Base-by-base conservation (phyloP, 2,888 invertebrate genomes). In the Pimpla rufipes region DNA sequence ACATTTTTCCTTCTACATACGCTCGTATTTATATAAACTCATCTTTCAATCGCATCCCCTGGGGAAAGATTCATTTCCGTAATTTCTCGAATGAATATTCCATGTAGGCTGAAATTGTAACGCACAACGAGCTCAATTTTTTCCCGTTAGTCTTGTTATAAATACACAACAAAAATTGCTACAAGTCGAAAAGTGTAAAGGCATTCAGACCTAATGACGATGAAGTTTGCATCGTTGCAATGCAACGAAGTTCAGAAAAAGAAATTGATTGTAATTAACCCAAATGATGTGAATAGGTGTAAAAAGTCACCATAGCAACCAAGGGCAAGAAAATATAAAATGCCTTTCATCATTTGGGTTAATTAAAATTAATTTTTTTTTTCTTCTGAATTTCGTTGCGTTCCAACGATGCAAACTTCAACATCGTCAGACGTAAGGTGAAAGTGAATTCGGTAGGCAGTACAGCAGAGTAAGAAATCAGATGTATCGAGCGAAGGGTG, bases 401-500 rank as follows among this genome's bases (percentile, higher is more conserved):
- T n/a, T n/a, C n/a, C n/a, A n/a, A n/a, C n/a, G n/a, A n/a, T n/a
- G n/a, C n/a, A n/a, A n/a, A n/a, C n/a, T n/a, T n/a, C n/a, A n/a
- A n/a, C n/a, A n/a, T n/a, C n/a, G 23, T 13, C 21, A 50, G 67
- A 83, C 66, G 66, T 64, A 73, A 74, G 78, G 73, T 70, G 66
- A 68, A 59, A 73, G 67, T 42, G 67, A 45, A 42, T 21, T 5
- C 8, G 29, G 47, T 18, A 37, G 2, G 42, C 16, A n/a, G n/a
- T n/a, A 18, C 11, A 35, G 73, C 13, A 57, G 29, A 71, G 75
- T 55, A 11, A 67, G 42, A 42, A 67, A 77, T 47, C 40, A 52
- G 10, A 79, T 64, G 11, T 40, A 42, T 52, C 59, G 66, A 75
- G 52, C 55, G 79, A 75, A 71, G 83, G 71, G 47, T 79, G 68